Evolutionary conservation across 2,797 vertebrate species (phyloP).

Genomic region (Hirundo rustica): DNA sequence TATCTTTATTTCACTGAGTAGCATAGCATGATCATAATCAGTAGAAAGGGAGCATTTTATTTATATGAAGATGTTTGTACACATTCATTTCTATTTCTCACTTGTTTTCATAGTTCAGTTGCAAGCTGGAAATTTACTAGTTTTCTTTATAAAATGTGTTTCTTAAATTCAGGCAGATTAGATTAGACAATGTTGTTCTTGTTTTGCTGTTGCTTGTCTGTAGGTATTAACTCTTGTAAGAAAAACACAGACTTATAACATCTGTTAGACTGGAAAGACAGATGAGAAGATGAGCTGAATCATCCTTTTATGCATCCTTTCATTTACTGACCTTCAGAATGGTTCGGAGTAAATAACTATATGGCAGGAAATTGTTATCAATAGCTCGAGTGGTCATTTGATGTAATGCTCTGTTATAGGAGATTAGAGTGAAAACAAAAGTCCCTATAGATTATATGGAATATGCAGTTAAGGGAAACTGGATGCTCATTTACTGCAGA

Average conservation of each 20-base stretch:
- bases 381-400: background rate
- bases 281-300: background rate
- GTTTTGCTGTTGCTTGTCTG: background rate
- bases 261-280: no score
- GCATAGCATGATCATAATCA: background rate
- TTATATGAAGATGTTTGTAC: background rate
- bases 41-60: background rate
- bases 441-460: background rate
- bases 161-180: background rate
- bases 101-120: background rate
- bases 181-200: background rate
- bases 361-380: background rate
- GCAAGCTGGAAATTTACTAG: background rate
- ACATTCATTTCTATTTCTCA: background rate
- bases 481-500: background rate
- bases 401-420: background rate
- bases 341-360: background rate
- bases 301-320: background rate
- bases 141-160: background rate
- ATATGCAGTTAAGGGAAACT: fast-evolving
- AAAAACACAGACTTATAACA: no score
- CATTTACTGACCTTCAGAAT: background rate
- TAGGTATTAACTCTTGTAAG: no score
- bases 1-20: background rate
- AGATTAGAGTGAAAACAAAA: background rate